phyloP scores from a whole-genome alignment of 2,888 invertebrate species.

The Zaprionus bogoriensis region DNA sequence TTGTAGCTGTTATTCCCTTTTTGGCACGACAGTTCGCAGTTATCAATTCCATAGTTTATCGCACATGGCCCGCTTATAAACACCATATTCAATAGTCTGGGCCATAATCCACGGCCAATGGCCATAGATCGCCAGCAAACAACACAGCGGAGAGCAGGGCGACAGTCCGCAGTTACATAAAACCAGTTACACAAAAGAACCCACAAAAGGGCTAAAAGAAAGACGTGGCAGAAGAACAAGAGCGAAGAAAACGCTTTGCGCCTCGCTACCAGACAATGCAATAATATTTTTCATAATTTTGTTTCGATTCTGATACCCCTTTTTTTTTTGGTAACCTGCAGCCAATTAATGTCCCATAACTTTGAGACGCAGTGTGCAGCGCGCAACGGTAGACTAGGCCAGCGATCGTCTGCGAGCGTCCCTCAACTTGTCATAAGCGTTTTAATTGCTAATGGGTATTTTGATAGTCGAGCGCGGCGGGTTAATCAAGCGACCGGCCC shows the following conservation, averaged over 20 bases:
- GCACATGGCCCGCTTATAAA: constrained; percentile 22
- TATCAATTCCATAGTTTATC: constrained; percentile 43
- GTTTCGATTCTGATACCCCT: constrained; percentile 55
- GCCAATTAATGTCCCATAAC: constrained; percentile 81
- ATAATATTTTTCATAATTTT: constrained; percentile 80
- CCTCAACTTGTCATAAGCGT: constrained; percentile 68
- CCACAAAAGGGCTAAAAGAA: constrained; percentile 16
- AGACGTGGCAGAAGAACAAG: constrained; percentile 25
- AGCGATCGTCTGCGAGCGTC: constrained; percentile 12
- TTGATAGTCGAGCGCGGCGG: constrained; percentile 47
- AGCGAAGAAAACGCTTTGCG: constrained; percentile 47
- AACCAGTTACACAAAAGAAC: constrained; percentile 69
- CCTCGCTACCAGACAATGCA: constrained; percentile 65
- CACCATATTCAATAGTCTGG: constrained; percentile 35
- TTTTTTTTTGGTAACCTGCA: constrained; percentile 39
- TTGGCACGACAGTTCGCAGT: constrained; percentile 1
- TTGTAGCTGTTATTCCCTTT: background rate
- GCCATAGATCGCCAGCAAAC: constrained; percentile 39
- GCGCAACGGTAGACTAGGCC: constrained; percentile 26
- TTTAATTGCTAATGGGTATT: constrained; percentile 75
- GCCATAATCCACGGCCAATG: constrained; percentile 18
- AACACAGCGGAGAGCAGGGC: constrained; percentile 31
- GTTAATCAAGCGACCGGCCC: background rate
- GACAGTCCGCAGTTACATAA: constrained; percentile 52
- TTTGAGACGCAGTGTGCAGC: constrained; percentile 52